phyloP scores from a whole-genome alignment of 2,797 vertebrate genomes.

The Benthosema pterotum region DNA sequence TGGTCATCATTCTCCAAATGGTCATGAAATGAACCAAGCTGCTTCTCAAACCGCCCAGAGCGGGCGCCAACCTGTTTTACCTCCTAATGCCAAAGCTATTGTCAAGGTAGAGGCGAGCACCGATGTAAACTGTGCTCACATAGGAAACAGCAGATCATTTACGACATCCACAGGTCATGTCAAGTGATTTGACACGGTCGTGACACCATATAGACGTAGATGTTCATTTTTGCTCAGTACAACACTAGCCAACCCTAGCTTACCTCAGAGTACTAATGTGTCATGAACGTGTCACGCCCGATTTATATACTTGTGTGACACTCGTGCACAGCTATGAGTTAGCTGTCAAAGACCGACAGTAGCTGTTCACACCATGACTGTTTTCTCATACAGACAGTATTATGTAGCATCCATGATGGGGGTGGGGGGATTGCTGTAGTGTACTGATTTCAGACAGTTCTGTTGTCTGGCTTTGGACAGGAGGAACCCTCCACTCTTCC shows the following conservation, averaged over 20 bases:
- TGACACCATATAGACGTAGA: constrained; percentile 47
- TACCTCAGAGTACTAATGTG: constrained; percentile 69
- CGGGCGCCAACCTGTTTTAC: constrained; percentile 59
- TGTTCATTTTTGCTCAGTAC: constrained; percentile 69
- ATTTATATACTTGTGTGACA: too few relatives aligned
- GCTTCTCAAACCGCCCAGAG: constrained; percentile 49
- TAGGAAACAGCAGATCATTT: constrained; percentile 31
- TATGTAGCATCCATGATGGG: constrained; percentile 66
- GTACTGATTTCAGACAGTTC: constrained; percentile 60
- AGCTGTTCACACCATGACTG: constrained; percentile 45
- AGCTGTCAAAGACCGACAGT: constrained; percentile 33
- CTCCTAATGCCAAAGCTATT: constrained; percentile 81
- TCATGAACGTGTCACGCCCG: constrained; percentile 41
- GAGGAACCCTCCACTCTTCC: constrained; percentile 35
- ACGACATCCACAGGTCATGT: constrained; percentile 19
- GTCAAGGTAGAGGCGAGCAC: constrained; percentile 67
- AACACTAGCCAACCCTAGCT: constrained; percentile 76
- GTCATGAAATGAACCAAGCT: constrained; percentile 72
- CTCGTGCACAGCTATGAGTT: neutral
- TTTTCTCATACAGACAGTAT: constrained; percentile 58
- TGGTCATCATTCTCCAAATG: constrained; percentile 33
- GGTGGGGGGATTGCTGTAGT: constrained; percentile 20
- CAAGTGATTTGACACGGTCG: constrained; percentile 36
- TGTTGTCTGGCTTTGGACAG: constrained; percentile 60
- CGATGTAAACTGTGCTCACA: constrained; percentile 38